Percentiles rank a stretch among this genome's conserved stretches.
Evolutionary conservation across 2,113 vertebrate species (phyloP).

Genomic region (Pollimyrus isidori): DNA sequence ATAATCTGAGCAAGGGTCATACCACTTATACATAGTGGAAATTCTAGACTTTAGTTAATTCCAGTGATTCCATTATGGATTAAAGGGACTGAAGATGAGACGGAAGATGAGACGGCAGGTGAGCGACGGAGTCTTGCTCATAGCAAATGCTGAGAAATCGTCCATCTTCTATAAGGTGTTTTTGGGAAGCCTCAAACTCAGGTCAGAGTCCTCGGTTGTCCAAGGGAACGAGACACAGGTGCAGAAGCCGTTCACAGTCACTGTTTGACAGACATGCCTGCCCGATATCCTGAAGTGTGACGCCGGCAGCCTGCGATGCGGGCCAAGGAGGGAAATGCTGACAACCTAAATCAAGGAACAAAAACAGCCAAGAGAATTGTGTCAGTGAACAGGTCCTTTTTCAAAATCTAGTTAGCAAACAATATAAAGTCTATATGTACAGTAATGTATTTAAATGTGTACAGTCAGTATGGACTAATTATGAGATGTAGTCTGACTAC

Average conservation of each 20-base stretch:
- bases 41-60: neutral
- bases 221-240: neutral
- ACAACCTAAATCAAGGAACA: neutral
- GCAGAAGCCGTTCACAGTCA: neutral
- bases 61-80: neutral
- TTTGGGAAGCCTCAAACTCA: neutral
- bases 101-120: neutral
- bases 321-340: neutral
- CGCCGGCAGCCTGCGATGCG: no score
- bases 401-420: neutral
- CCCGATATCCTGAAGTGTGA: neutral
- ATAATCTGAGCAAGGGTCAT: neutral
- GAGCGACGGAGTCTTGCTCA: neutral
- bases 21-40: neutral
- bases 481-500: constrained; percentile 3
- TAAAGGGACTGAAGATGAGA: neutral
- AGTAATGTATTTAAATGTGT: constrained; percentile 20
- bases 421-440: constrained; percentile 15
- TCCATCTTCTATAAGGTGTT: neutral
- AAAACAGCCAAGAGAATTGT: neutral
- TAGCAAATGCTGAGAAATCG: no score
- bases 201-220: neutral
- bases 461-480: neutral
- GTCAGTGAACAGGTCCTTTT: neutral
- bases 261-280: neutral